Base-by-base conservation (phyloP, 2,888 invertebrate genomes). In the Acrobasis repandana region DNA sequence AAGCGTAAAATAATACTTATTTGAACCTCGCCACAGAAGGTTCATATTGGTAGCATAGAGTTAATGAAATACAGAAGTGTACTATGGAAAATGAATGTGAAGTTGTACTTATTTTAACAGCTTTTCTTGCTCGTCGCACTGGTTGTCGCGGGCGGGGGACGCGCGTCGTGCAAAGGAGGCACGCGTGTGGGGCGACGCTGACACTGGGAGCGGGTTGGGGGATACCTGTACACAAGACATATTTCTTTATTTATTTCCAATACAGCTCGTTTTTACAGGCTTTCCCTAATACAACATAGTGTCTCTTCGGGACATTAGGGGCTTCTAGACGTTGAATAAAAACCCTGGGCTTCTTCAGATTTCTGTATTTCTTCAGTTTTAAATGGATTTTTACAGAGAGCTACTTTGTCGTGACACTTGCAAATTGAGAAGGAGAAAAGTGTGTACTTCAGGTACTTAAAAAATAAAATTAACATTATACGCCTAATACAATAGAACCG, bases 41-140 rank as follows among this genome's bases (percentile, higher is more conserved):
- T 28, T 6, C 28, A 20, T 4, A 4, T 6, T 28, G 28, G 28
- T 28, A 6, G 8, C 6, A 38, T 38, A 11, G 38, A 38, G 38
- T 38, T 38, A 11, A 38, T 38, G 14, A 38, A 38, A 11, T 38
- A 38, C 11, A 38, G 38, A 38, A 11, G 38, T 38, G 38, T 6
- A 3, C 38, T 14, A 11, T 38, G 38, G 9, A 18, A 16, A 10
- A 49, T 34, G 2, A 38, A 11, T 36, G 10, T 36, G 10, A 1
- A 43, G 11, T 14, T 3, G 11, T 43, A 43, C 43, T 71, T 75
- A 83, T 71, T 88, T 85, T 2, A 90, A 68, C 0, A 90, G 72
- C 51, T 88, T 82, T 65, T 90, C 90, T 56, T 90, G 85, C 6
- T 90, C 90, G 51, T 89, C 71, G 72, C 76, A 86, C 14, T 43